Percentiles rank a stretch among this genome's conserved stretches.
Conservation (phyloP, 2,113 vertebrate genomes). For the Eupsittula cactorum region DNA sequence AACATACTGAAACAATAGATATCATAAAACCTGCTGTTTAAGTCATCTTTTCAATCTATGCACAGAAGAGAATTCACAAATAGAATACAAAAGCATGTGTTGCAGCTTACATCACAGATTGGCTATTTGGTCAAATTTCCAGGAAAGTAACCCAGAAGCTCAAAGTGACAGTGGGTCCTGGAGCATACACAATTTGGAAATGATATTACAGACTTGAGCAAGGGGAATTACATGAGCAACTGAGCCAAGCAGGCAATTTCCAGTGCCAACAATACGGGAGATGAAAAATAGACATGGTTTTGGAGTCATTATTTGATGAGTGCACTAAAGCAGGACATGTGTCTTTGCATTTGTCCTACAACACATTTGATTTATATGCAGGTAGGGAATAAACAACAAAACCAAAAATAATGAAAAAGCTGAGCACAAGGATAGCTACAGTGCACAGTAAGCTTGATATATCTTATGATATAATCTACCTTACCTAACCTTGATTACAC, state of each 20-base stretch:
- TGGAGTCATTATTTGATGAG: not conserved
- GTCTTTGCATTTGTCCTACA: not conserved
- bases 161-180: not conserved
- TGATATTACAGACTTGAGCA: not conserved
- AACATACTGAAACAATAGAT: not conserved
- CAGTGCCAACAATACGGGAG: conserved; percentile 1
- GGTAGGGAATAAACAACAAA: not conserved
- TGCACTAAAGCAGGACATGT: not conserved
- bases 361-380: not conserved
- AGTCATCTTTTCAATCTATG: not conserved
- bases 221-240: not conserved
- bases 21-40: not conserved
- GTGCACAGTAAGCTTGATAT: not conserved
- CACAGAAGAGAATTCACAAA: not conserved
- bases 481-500: not conserved
- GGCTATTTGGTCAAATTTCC: not conserved
- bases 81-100: not conserved
- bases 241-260: conserved; percentile 31
- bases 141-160: not conserved
- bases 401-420: not conserved
- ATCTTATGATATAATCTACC: not conserved
- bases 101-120: not conserved
- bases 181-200: conserved; percentile 7
- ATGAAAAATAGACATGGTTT: not conserved
- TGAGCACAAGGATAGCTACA: not conserved